These are phyloP conservation scores for Halesus radiatus DNA, from an alignment of 1,140 invertebrate genomes.

Conservation along the genomic window DNA sequence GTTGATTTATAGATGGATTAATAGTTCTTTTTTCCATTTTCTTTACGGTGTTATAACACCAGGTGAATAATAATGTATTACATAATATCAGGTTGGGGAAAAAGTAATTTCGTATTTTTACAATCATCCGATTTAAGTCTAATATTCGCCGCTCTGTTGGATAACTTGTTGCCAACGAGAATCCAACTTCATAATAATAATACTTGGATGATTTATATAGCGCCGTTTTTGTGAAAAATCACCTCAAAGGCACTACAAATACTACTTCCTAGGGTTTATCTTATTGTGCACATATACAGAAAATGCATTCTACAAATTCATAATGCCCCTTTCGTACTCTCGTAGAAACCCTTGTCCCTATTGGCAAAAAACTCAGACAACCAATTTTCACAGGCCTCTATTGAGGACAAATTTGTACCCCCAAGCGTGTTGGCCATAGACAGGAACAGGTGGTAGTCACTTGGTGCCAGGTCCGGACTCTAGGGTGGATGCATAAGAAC, in stretches of 20 bases:
- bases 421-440: constrained; percentile 20
- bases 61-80: too few relatives aligned
- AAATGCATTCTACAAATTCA: too few relatives aligned
- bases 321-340: too few relatives aligned
- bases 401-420: constrained; percentile 19
- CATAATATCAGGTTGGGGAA: too few relatives aligned
- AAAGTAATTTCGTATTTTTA: constrained; percentile 8
- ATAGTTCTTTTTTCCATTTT: too few relatives aligned
- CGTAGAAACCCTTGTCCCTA: constrained; percentile 6
- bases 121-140: constrained; percentile 30
- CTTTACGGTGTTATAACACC: too few relatives aligned
- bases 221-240: too few relatives aligned
- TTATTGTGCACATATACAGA: too few relatives aligned
- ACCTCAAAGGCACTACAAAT: too few relatives aligned
- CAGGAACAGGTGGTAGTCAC: constrained; percentile 23
- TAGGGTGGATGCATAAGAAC: constrained; percentile 23
- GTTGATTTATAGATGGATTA: too few relatives aligned
- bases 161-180: constrained; percentile 19
- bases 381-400: constrained; percentile 18
- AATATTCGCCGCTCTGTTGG: constrained; percentile 3
- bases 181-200: constrained; percentile 18
- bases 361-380: constrained; percentile 1
- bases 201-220: too few relatives aligned
- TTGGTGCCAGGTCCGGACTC: constrained; percentile 15
- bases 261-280: too few relatives aligned